These are phyloP conservation scores for Pseudochirops corinnae DNA, from an alignment of 2,797 vertebrate genomes.

Conservation along the genomic window DNA sequence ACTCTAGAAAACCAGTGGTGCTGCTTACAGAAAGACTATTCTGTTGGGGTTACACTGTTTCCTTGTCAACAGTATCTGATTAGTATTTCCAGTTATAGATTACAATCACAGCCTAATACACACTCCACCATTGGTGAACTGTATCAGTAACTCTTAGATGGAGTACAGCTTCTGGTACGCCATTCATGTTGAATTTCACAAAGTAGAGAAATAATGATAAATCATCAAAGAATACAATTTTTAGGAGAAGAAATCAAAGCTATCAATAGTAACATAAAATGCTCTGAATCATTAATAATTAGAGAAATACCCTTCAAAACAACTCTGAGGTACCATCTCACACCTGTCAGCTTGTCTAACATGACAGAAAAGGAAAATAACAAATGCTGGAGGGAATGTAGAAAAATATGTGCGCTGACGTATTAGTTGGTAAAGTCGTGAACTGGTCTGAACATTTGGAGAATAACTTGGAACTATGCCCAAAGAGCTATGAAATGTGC, in stretches of 20 bases:
- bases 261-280: background rate
- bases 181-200: background rate
- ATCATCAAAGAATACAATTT: background rate
- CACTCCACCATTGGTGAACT: conserved; percentile 11
- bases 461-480: background rate
- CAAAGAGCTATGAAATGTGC: background rate
- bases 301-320: background rate
- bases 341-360: background rate
- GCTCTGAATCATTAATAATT: background rate
- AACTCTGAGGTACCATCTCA: background rate
- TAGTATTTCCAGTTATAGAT: conserved; percentile 20
- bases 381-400: background rate
- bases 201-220: background rate
- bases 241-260: background rate
- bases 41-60: background rate
- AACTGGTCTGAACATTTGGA: background rate
- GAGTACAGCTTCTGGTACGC: conserved; percentile 8
- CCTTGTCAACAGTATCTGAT: background rate
- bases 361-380: background rate
- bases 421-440: background rate
- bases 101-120: conserved; percentile 38
- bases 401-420: background rate
- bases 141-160: conserved; percentile 15
- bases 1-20: conserved; percentile 21
- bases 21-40: background rate